These are phyloP conservation scores for Drosophila orosa DNA, from an alignment of 1,140 invertebrate genomes.

Conservation along the genomic window DNA sequence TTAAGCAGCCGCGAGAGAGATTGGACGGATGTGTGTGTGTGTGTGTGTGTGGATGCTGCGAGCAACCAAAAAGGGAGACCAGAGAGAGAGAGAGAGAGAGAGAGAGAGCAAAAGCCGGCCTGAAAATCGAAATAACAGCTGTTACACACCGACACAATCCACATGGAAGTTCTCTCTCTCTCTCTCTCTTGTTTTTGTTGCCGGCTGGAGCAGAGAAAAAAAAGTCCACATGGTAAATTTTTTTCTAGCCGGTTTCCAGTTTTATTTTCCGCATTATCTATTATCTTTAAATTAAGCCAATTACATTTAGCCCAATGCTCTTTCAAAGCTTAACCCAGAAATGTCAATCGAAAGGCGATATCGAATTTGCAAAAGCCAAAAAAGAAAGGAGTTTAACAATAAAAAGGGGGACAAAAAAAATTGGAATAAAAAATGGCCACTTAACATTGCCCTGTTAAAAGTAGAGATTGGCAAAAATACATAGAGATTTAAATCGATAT, in stretches of 20 bases:
- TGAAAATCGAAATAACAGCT: constrained; percentile 42
- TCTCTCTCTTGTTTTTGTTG: constrained; percentile 23
- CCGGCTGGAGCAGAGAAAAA: constrained; percentile 8
- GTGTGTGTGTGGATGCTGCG: constrained; percentile 25
- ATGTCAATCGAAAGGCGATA: constrained; percentile 3
- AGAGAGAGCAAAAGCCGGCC: constrained; percentile 35
- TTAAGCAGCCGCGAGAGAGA: constrained; percentile 26
- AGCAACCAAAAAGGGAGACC: background rate
- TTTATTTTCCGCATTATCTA: constrained; percentile 23
- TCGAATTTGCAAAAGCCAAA: background rate
- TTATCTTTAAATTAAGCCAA: constrained; percentile 49
- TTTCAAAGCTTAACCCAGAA: constrained; percentile 53
- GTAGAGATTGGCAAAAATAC: background rate
- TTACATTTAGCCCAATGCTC: constrained; percentile 11
- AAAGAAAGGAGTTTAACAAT: background rate
- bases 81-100: constrained; percentile 5
- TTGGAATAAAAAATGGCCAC: constrained; percentile 15
- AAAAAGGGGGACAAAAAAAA: constrained; percentile 25
- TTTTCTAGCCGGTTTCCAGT: constrained; percentile 30
- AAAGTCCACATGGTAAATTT: constrained; percentile 17
- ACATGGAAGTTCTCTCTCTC: constrained; percentile 22
- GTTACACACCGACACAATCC: constrained; percentile 45
- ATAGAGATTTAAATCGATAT: background rate
- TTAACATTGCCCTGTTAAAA: constrained; percentile 23
- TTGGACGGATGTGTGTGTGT: background rate